phyloP scores from a whole-genome alignment of 1,140 invertebrate genomes.

The Venturia canescens region DNA sequence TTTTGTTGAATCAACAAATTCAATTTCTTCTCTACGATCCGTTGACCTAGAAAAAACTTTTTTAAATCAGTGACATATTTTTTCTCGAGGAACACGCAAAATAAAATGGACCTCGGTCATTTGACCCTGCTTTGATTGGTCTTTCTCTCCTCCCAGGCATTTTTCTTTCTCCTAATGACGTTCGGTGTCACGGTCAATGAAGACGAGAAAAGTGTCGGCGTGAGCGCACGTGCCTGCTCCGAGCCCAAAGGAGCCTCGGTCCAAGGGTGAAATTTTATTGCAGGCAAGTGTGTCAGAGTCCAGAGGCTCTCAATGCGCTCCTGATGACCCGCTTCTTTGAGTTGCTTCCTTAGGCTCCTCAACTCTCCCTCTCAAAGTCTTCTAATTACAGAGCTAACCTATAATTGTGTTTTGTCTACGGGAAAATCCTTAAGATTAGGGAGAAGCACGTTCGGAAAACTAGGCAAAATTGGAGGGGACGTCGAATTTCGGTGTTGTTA shows the following conservation, averaged over 20 bases:
- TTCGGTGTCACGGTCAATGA: neutral
- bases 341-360: neutral
- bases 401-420: slow-evolving; percentile 60
- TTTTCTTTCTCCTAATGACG: too few species aligned
- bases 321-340: slow-evolving; percentile 15
- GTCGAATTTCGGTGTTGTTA: slow-evolving; percentile 31
- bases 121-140: neutral
- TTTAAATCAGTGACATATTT: too few species aligned
- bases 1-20: too few species aligned
- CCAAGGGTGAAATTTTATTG: slow-evolving; percentile 46
- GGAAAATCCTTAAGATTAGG: slow-evolving; percentile 59
- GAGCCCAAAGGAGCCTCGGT: slow-evolving; percentile 6
- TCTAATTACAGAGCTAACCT: slow-evolving; percentile 47
- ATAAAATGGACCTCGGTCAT: too few species aligned
- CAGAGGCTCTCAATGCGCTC: slow-evolving; percentile 2
- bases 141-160: neutral
- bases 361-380: neutral
- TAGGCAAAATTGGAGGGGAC: neutral
- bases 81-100: too few species aligned
- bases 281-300: slow-evolving; percentile 35
- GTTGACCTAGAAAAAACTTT: too few species aligned
- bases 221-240: neutral
- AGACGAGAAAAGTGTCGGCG: neutral
- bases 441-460: slow-evolving; percentile 57
- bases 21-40: too few species aligned